Percentiles rank a stretch among this genome's conserved stretches.
These are phyloP conservation scores for Apodemia duryi DNA, from an alignment of 2,888 invertebrate species.

Conservation along the genomic window DNA sequence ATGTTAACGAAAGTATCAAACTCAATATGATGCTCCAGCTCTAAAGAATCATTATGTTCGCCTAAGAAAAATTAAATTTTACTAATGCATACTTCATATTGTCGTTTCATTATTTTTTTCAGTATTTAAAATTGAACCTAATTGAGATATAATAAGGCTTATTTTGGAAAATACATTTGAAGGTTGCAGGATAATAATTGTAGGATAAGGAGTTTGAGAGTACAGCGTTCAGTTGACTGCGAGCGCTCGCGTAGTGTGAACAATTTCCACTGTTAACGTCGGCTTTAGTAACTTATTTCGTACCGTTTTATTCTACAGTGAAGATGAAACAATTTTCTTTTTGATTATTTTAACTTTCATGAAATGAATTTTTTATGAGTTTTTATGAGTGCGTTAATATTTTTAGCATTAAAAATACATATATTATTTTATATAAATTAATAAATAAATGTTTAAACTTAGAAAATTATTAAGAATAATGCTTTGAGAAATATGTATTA, in stretches of 20 bases:
- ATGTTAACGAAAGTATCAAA: slow-evolving; percentile 55
- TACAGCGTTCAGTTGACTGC: slow-evolving; percentile 57
- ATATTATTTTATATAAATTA: no score
- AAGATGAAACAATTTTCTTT: neutral
- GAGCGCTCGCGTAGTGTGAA: slow-evolving; percentile 55
- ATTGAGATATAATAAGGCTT: slow-evolving; percentile 37
- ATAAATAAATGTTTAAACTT: no score
- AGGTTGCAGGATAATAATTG: slow-evolving; percentile 48
- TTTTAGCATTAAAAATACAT: neutral
- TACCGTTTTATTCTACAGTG: slow-evolving; percentile 27
- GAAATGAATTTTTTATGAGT: neutral
- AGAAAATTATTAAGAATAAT: no score
- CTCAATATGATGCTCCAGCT: slow-evolving; percentile 60
- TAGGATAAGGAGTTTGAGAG: slow-evolving; percentile 48
- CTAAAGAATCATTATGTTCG: slow-evolving; percentile 73
- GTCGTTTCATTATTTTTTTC: slow-evolving; percentile 41
- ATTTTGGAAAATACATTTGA: slow-evolving; percentile 36
- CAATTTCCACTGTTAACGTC: slow-evolving; percentile 36
- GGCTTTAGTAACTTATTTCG: slow-evolving; percentile 66
- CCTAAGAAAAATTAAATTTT: slow-evolving; percentile 70
- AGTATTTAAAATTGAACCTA: slow-evolving; percentile 40
- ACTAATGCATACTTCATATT: slow-evolving; percentile 54
- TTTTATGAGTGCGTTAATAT: slow-evolving; percentile 25
- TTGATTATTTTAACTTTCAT: slow-evolving; percentile 22
- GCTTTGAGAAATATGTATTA: no score